These are phyloP conservation scores for Etheostoma perlongum DNA, from an alignment of 2,797 vertebrate species.

Conservation along the genomic window DNA sequence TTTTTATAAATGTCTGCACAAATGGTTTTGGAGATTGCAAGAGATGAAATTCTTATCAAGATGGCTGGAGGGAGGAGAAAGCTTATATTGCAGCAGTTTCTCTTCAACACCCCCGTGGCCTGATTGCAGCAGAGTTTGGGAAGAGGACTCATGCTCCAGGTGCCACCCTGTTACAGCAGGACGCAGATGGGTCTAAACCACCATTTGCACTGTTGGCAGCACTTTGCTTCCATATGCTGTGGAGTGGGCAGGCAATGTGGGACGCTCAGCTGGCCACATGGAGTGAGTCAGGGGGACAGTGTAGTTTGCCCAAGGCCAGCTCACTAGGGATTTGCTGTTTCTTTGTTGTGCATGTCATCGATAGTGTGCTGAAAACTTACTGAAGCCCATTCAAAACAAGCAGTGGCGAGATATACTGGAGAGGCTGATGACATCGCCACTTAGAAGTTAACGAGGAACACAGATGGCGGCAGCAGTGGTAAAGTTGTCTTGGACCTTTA, in stretches of 20 bases:
- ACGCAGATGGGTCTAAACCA: conserved; percentile 73
- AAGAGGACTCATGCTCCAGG: conserved; percentile 67
- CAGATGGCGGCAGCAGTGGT: background rate
- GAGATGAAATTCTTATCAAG: conserved; percentile 67
- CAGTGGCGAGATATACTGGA: background rate
- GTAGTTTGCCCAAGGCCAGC: conserved; percentile 54
- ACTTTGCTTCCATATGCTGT: conserved; percentile 80
- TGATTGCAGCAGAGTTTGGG: conserved; percentile 67
- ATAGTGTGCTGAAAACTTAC: conserved; percentile 26
- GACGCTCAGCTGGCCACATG: conserved; percentile 68
- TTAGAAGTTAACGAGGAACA: conserved; percentile 19
- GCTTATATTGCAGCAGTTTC: conserved; percentile 66
- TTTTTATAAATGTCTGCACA: conserved; percentile 54
- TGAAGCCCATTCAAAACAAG: conserved; percentile 27
- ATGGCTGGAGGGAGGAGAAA: conserved; percentile 52
- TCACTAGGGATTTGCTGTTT: conserved; percentile 53
- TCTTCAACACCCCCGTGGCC: conserved; percentile 62
- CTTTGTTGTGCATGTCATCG: conserved; percentile 54
- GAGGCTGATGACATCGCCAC: conserved; percentile 6
- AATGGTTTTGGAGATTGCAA: conserved; percentile 64
- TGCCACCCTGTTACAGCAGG: conserved; percentile 68
- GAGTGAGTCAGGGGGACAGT: conserved; percentile 58
- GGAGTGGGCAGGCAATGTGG: conserved; percentile 68
- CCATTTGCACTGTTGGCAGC: conserved; percentile 79
- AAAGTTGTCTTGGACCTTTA: conserved; percentile 6